A percentile compares a stretch with the other conserved stretches of the same genome.
These are phyloP conservation scores for Dryobotodes eremita DNA, from an alignment of 2,888 invertebrate genomes.

Conservation along the genomic window DNA sequence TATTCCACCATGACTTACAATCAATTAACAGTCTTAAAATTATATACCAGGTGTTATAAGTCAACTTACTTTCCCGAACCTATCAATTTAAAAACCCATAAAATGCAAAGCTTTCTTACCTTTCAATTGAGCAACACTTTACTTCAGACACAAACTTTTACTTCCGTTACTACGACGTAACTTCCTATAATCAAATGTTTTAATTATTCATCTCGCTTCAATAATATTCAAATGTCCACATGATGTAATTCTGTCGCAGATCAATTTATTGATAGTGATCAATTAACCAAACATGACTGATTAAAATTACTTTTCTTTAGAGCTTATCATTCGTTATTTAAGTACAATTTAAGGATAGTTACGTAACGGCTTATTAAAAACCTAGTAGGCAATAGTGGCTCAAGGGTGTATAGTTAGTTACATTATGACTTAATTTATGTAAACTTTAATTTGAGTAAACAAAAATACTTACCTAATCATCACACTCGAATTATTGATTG, in stretches of 20 bases:
- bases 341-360: constrained; percentile 17
- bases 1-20: background rate
- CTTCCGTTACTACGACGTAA: constrained; percentile 60
- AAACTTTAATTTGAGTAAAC: constrained; percentile 19
- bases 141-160: constrained; percentile 48
- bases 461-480: background rate
- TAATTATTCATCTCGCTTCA: constrained; percentile 48
- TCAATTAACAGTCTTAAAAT: constrained; percentile 30
- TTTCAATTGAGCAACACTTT: constrained; percentile 32
- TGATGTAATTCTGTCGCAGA: constrained; percentile 47
- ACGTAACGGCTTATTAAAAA: background rate
- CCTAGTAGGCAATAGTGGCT: background rate
- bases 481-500: constrained; percentile 20
- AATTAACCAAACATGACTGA: constrained; percentile 27
- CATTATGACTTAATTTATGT: constrained; percentile 17
- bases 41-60: constrained; percentile 17
- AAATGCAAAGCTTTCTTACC: constrained; percentile 15
- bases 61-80: constrained; percentile 43
- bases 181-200: constrained; percentile 47
- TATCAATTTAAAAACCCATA: constrained; percentile 36
- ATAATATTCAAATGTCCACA: constrained; percentile 49
- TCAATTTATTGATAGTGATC: constrained; percentile 47
- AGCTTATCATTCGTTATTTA: background rate
- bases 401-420: background rate
- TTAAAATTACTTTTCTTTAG: background rate